Evolutionary conservation across 1,140 invertebrate genomes (phyloP).

Genomic region (Drosophila sp.): DNA sequence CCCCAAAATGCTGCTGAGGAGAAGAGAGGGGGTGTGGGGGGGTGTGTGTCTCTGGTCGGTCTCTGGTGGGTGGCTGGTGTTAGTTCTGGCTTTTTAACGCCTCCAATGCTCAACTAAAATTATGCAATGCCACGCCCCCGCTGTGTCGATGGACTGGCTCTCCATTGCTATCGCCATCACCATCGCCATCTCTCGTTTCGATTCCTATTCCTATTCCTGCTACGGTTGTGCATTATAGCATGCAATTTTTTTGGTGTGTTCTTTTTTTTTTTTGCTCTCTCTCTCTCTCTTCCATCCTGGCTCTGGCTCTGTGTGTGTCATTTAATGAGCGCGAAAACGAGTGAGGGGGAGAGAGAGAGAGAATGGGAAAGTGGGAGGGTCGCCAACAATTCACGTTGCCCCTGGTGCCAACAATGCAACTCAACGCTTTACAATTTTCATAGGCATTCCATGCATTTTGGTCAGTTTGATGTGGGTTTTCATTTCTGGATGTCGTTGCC

Average conservation of each 20-base stretch:
- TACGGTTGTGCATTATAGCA: slow-evolving; percentile 69
- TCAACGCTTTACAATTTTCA: slow-evolving; percentile 72
- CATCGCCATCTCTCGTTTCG: background rate
- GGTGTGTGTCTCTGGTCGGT: background rate
- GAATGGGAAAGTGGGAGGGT: background rate
- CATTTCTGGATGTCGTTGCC: slow-evolving; percentile 63
- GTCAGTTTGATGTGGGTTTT: slow-evolving; percentile 82
- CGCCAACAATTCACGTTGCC: slow-evolving; percentile 7
- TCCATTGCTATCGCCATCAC: background rate
- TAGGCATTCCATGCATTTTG: slow-evolving; percentile 81
- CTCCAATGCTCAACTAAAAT: slow-evolving; percentile 69
- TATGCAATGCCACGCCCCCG: slow-evolving; percentile 71
- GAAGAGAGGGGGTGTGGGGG: too few species aligned
- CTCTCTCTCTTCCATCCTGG: slow-evolving; percentile 23
- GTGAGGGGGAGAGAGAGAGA: background rate
- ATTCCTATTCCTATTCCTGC: background rate
- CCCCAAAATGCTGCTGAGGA: slow-evolving; percentile 5
- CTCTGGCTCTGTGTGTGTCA: slow-evolving; percentile 64
- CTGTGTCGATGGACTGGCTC: background rate
- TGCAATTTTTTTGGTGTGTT: slow-evolving; percentile 55
- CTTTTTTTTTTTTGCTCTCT: slow-evolving; percentile 19
- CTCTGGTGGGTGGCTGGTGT: slow-evolving; percentile 10
- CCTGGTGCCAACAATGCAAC: slow-evolving; percentile 51
- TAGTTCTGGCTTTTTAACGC: slow-evolving; percentile 67
- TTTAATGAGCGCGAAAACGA: slow-evolving; percentile 67